Evolutionary conservation across 2,888 invertebrate species (phyloP).

Genomic region (Antitype chi): DNA sequence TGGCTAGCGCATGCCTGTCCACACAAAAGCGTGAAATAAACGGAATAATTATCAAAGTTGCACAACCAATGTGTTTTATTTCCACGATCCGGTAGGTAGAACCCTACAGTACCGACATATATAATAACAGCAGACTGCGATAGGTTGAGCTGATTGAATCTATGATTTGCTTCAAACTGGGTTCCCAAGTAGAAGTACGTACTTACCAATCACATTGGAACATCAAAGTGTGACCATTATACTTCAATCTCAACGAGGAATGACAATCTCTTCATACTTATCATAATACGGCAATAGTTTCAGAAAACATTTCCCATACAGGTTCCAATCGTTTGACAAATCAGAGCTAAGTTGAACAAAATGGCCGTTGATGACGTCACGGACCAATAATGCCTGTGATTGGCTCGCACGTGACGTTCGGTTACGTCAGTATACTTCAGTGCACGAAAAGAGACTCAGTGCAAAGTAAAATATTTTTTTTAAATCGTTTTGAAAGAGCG

Average conservation of each 20-base stretch:
- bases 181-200: background rate
- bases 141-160: constrained; percentile 7
- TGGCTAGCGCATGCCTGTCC: too few relatives aligned
- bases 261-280: constrained; percentile 53
- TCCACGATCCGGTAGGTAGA: too few relatives aligned
- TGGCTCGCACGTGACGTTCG: constrained; percentile 78
- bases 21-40: too few relatives aligned
- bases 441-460: constrained; percentile 53
- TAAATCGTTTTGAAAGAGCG: background rate
- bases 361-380: constrained; percentile 82
- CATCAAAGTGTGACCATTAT: constrained; percentile 53
- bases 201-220: constrained; percentile 15
- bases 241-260: constrained; percentile 49
- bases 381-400: constrained; percentile 78
- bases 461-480: background rate
- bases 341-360: constrained; percentile 69
- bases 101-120: too few relatives aligned
- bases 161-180: constrained; percentile 9
- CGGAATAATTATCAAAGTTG: too few relatives aligned
- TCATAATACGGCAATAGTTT: constrained; percentile 41
- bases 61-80: too few relatives aligned
- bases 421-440: constrained; percentile 68
- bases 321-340: constrained; percentile 74
- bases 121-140: background rate
- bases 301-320: constrained; percentile 60